A percentile compares a stretch with the other conserved stretches of the same genome.
phyloP scores from a whole-genome alignment of 2,113 vertebrate species.

The Lycocorax pyrrhopterus region DNA sequence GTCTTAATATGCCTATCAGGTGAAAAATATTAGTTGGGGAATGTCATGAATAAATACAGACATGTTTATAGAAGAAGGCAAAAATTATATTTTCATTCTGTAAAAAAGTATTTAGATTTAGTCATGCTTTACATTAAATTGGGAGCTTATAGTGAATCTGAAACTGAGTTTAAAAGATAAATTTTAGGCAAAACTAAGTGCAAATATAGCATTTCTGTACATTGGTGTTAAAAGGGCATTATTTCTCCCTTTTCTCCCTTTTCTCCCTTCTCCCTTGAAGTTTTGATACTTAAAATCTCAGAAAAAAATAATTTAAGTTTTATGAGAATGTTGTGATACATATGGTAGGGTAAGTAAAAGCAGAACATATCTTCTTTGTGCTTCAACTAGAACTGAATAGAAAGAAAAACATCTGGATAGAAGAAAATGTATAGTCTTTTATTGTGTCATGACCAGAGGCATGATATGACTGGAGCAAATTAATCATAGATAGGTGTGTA shows the following conservation, averaged over 20 bases:
- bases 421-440: neutral
- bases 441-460: neutral
- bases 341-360: neutral
- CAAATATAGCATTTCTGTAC: neutral
- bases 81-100: neutral
- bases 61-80: neutral
- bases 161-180: neutral
- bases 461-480: neutral
- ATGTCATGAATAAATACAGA: slow-evolving; percentile 13
- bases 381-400: neutral
- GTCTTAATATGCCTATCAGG: neutral
- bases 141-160: neutral
- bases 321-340: neutral
- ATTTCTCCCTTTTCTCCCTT: neutral
- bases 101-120: neutral
- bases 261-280: neutral
- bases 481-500: neutral
- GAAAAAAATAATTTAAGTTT: neutral
- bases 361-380: neutral
- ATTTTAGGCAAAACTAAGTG: neutral
- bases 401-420: neutral
- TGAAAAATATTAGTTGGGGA: neutral
- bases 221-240: neutral
- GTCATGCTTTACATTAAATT: neutral
- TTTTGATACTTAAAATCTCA: neutral